phyloP scores from a whole-genome alignment of 2,113 vertebrate genomes.

The Cariama cristata region DNA sequence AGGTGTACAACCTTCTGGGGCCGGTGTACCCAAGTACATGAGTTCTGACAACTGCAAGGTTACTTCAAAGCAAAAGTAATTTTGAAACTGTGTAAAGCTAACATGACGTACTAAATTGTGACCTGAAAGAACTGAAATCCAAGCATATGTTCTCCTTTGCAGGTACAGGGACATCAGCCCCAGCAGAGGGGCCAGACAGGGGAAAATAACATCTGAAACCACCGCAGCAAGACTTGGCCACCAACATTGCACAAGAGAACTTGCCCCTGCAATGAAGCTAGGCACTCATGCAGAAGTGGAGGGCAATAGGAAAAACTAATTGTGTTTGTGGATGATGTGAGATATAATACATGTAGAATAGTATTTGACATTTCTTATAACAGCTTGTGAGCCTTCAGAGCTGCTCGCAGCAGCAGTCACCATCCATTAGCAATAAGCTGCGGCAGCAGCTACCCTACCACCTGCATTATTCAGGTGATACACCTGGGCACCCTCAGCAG shows the following conservation, averaged over 20 bases:
- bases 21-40: not conserved
- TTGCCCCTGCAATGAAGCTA: accelerated
- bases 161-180: not conserved
- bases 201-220: not conserved
- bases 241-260: not conserved
- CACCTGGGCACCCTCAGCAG: not conserved
- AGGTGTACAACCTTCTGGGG: not conserved
- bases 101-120: not conserved
- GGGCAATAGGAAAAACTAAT: not conserved
- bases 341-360: not conserved
- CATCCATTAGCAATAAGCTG: not conserved
- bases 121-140: not conserved
- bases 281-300: not conserved
- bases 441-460: not conserved
- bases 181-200: not conserved
- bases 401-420: not conserved
- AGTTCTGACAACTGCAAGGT: not conserved
- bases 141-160: not conserved
- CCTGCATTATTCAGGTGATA: not conserved
- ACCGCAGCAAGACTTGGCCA: not conserved
- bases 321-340: not conserved
- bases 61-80: not conserved
- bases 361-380: not conserved
- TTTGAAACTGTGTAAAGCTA: not conserved
- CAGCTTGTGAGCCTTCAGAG: not conserved